Conservation (phyloP, 2,888 invertebrate genomes). For the Synergus umbraculus region DNA sequence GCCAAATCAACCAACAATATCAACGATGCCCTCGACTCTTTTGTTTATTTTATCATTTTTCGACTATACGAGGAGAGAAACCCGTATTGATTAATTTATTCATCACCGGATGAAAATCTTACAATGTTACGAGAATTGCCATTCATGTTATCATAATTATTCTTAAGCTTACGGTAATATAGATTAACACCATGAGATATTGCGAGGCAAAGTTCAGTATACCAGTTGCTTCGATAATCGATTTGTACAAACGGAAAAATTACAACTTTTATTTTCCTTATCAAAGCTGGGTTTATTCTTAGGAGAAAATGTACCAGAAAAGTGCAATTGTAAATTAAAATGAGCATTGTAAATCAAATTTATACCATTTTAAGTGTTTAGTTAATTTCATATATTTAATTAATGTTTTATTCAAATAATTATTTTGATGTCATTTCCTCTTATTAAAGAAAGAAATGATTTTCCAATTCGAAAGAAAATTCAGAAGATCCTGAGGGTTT, state of each 20-base stretch:
- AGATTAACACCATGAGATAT: conserved; percentile 33
- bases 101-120: background rate
- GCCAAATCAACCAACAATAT: conserved; percentile 61
- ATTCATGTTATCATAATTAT: conserved; percentile 31
- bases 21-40: conserved; percentile 32
- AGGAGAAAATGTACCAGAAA: background rate
- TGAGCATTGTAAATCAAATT: too few species aligned
- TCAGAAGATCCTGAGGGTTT: background rate
- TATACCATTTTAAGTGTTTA: too few species aligned
- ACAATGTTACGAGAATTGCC: conserved; percentile 26
- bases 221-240: conserved; percentile 19
- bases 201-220: conserved; percentile 17
- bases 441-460: background rate
- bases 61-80: background rate
- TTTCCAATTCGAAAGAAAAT: background rate
- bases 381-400: too few species aligned
- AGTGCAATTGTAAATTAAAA: background rate
- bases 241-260: background rate
- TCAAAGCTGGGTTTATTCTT: background rate
- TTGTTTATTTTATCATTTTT: background rate
- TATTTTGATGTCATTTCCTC: background rate
- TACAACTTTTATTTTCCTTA: background rate
- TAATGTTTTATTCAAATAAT: too few species aligned
- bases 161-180: conserved; percentile 26
- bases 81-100: background rate